Percentiles rank a stretch among this genome's conserved stretches.
These are phyloP conservation scores for Odontomachus brunneus DNA, from an alignment of 1,140 invertebrate genomes.

Conservation along the genomic window DNA sequence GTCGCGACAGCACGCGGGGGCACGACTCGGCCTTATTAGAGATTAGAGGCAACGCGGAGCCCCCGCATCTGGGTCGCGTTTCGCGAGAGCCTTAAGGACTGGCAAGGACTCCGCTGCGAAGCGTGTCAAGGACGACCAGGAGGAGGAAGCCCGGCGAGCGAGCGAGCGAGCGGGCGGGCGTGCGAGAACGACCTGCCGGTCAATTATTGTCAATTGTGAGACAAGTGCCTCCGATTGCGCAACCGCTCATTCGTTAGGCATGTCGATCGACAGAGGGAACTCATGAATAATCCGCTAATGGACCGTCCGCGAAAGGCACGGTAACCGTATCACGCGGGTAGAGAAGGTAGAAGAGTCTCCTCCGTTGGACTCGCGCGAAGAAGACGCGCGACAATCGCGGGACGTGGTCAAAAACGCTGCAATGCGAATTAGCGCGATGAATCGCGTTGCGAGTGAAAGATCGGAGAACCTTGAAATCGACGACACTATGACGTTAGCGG, in stretches of 20 bases:
- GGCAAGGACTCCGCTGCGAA: conserved; percentile 64
- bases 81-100: conserved; percentile 65
- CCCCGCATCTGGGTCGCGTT: conserved; percentile 66
- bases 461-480: conserved; percentile 18
- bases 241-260: conserved; percentile 19
- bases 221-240: conserved; percentile 59
- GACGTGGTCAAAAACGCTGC: not conserved
- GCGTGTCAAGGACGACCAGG: conserved; percentile 71
- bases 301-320: not conserved
- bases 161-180: not conserved
- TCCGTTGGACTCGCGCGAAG: not conserved
- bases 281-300: conserved; percentile 35
- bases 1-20: not conserved
- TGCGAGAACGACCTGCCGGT: conserved; percentile 57
- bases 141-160: conserved; percentile 56
- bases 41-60: conserved; percentile 62
- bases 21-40: conserved; percentile 62
- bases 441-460: conserved; percentile 12
- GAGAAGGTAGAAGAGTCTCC: not conserved
- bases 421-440: conserved; percentile 27
- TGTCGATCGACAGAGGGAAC: not conserved
- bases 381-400: not conserved
- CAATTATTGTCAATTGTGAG: conserved; percentile 69
- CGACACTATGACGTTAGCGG: not conserved
- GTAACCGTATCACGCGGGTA: not conserved